Conservation (phyloP, 2,113 vertebrate species). For the Eulacestoma nigropectus region DNA sequence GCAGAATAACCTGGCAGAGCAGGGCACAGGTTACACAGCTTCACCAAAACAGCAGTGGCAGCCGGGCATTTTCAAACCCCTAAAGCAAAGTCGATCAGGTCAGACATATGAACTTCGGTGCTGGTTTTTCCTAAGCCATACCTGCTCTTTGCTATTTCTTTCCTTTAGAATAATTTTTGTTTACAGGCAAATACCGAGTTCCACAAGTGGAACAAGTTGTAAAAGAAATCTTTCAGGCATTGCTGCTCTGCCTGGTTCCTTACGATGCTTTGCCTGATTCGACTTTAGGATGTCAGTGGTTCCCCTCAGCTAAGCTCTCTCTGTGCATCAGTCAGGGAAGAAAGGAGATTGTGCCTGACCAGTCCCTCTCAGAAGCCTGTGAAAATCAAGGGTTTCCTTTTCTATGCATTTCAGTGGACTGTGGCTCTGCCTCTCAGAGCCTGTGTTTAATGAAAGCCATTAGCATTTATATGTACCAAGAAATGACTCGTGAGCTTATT, state of each 20-base stretch:
- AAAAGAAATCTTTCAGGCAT: background rate
- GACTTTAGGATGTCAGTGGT: fast-evolving
- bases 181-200: background rate
- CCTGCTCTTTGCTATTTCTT: background rate
- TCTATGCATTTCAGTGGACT: background rate
- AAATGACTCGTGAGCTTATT: background rate
- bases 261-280: background rate
- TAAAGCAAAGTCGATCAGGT: background rate
- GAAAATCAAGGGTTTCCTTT: background rate
- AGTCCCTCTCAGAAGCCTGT: background rate
- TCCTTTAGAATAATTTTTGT: background rate
- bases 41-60: background rate
- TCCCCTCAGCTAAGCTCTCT: background rate
- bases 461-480: background rate
- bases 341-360: background rate
- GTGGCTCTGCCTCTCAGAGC: background rate
- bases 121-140: background rate
- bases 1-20: background rate
- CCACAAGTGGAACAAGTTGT: background rate
- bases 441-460: background rate
- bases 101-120: fast-evolving
- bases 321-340: background rate
- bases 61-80: background rate
- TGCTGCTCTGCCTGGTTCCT: background rate
- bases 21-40: background rate